Evolutionary conservation across 2,797 vertebrate species (phyloP), one percentile per base, ranked within the genome.

Genomic region (Pangasius larnaudii): DNA sequence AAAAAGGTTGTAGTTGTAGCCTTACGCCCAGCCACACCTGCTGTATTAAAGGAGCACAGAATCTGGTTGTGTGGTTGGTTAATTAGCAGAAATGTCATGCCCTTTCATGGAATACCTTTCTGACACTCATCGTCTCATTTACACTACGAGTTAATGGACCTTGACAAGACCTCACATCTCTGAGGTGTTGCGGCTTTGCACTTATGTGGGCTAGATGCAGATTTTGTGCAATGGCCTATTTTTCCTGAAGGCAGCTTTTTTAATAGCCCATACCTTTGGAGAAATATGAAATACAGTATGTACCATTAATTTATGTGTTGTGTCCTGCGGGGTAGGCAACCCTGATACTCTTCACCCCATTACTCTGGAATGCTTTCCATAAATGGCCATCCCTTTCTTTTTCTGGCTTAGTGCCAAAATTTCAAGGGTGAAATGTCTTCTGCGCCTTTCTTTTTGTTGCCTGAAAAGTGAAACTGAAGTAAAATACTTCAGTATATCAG

Each of bases 311-410:
- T 49, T 10, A 19, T 65, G 42, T 83, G 9, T 19, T 49, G 61
- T 49, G 81, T 67, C 61, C 81, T 83, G 59, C 39, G 9, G 81
- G 59, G 39, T 11, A 49, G 59, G 81, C 61, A 67, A 42, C 61
- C 67, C 61, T 67, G 39, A 67, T 83, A 65, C n/a, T 19, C 81
- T 83, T 65, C 27, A 65, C 59, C 13, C 19, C 30, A 81, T 69
- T 65, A 83, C 80, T 83, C 80, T 83, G 80, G 61, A 83, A 83
- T 83, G 36, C 39, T 49, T 65, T 65, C 61, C n/a, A 67, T 83
- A 83, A 83, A 83, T 39, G 39, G 80, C 39, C 3, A 10, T n/a
- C 7, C 59, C 14, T 10, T 49, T 61, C 27, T 69, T 56, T 51
- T 65, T 67, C 9, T 83, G 61, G 42, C 42, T 33, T 22, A 49